Evolutionary conservation across 2,797 vertebrate species (phyloP).

Genomic region (Vipera ursinii): DNA sequence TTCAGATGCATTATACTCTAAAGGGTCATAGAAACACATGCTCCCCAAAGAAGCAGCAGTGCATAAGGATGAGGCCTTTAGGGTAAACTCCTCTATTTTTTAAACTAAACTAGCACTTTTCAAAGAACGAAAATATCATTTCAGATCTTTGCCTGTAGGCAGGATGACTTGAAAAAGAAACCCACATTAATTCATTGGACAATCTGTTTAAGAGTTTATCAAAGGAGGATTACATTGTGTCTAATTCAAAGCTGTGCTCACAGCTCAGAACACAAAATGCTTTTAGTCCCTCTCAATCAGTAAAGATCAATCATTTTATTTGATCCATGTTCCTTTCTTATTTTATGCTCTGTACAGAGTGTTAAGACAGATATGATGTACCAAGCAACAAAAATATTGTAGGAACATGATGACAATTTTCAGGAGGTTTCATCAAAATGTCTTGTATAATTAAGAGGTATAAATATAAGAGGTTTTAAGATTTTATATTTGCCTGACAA

Average conservation of each 20-base stretch:
- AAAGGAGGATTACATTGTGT: background rate
- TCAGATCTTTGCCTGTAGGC: background rate
- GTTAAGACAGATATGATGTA: background rate
- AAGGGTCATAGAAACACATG: background rate
- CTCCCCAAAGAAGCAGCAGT: background rate
- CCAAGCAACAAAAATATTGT: background rate
- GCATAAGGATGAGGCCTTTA: background rate
- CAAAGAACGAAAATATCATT: background rate
- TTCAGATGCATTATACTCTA: background rate
- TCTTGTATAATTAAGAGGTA: too few species aligned
- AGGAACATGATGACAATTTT: background rate
- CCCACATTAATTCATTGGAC: background rate
- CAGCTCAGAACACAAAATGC: background rate
- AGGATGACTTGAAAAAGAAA: background rate
- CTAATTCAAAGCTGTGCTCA: background rate
- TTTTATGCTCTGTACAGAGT: background rate
- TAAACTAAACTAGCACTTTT: background rate
- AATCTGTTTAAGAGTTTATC: background rate
- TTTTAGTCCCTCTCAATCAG: background rate
- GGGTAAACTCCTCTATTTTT: background rate
- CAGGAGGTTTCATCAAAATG: too few species aligned
- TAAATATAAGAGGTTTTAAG: too few species aligned
- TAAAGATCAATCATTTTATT: background rate
- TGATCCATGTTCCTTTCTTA: background rate
- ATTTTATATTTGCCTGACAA: too few species aligned